phyloP scores from a whole-genome alignment of 2,797 vertebrate genomes.

The Urosaurus nigricauda region DNA sequence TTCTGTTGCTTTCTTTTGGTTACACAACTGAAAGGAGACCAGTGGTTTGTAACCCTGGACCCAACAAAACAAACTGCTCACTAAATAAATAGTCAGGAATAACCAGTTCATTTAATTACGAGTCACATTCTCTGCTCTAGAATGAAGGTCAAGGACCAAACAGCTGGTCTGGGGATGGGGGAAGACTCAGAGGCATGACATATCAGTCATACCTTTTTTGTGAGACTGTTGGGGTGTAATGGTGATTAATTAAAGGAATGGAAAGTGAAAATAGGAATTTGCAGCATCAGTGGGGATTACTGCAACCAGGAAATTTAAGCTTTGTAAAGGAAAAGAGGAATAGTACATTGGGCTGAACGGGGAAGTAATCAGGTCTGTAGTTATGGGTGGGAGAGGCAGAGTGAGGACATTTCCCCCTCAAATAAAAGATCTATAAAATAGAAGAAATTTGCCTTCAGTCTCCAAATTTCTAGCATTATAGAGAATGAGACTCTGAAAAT shows the following conservation, averaged over 20 bases:
- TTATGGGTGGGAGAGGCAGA: not conserved
- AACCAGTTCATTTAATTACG: conserved; percentile 16
- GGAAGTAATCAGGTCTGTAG: not conserved
- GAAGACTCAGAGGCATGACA: not conserved
- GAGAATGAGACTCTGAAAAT: too few relatives aligned
- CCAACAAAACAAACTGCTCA: not conserved
- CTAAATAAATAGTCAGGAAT: not conserved
- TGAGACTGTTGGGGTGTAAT: not conserved
- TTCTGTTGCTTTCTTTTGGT: not conserved
- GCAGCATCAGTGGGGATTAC: not conserved
- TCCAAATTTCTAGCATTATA: too few relatives aligned
- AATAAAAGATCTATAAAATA: too few relatives aligned
- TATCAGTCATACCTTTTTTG: not conserved
- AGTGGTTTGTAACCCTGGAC: not conserved
- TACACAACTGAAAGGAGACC: not conserved
- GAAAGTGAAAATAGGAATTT: not conserved
- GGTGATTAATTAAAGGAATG: not conserved
- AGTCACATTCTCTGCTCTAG: not conserved
- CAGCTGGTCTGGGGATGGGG: not conserved
- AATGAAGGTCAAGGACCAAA: not conserved
- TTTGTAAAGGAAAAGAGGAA: not conserved
- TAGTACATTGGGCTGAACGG: not conserved
- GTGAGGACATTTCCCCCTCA: too few relatives aligned
- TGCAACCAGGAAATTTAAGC: not conserved
- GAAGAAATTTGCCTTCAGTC: too few relatives aligned